Conservation (phyloP, 1,140 invertebrate genomes). For the Metaphire vulgaris region DNA sequence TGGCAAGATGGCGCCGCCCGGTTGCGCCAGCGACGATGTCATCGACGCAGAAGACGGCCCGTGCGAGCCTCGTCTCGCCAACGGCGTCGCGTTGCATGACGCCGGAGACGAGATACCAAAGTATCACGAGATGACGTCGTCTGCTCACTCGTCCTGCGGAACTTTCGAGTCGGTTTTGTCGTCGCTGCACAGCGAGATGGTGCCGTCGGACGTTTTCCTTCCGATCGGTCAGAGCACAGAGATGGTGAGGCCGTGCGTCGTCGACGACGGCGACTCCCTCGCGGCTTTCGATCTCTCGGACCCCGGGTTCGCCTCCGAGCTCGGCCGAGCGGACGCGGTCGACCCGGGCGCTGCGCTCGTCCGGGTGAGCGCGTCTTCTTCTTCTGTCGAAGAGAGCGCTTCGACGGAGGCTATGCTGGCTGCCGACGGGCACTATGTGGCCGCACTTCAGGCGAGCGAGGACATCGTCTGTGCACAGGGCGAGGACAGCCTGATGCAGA, state of each 20-base stretch:
- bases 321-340: not conserved
- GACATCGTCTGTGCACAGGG: conserved; percentile 9
- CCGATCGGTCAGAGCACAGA: conserved; percentile 1
- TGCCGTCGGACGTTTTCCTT: not conserved
- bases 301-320: not conserved
- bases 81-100: not conserved
- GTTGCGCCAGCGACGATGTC: not conserved
- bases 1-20: not conserved
- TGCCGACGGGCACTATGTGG: conserved; percentile 1
- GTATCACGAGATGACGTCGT: not conserved
- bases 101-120: not conserved
- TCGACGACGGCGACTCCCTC: not conserved
- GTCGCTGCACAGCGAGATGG: not conserved
- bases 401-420: not conserved
- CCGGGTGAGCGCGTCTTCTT: not conserved
- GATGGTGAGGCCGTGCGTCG: not conserved
- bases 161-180: not conserved
- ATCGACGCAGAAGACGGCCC: not conserved
- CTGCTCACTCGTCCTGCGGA: not conserved
- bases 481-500: conserved; percentile 50
- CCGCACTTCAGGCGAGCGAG: no score
- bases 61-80: not conserved
- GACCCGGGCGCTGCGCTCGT: not conserved
- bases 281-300: not conserved
- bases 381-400: not conserved